Conservation (phyloP, 2,888 invertebrate genomes). For the Ochropacha duplaris region DNA sequence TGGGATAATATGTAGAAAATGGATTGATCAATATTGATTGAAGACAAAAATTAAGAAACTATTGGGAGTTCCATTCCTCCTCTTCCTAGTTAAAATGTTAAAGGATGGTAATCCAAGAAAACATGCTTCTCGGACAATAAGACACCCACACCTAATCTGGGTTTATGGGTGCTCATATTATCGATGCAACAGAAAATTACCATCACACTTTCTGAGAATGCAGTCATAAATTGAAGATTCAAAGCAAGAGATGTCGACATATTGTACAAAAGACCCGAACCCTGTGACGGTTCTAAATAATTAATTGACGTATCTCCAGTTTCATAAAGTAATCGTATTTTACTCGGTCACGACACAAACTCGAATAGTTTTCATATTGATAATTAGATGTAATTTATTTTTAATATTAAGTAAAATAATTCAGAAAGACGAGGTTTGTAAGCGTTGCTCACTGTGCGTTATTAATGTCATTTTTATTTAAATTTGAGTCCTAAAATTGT, state of each 20-base stretch:
- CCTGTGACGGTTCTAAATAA: background rate
- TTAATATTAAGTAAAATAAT: conserved; percentile 30
- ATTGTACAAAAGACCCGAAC: conserved; percentile 22
- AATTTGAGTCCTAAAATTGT: conserved; percentile 30
- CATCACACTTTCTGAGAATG: background rate
- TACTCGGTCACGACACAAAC: conserved; percentile 51
- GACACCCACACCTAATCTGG: background rate
- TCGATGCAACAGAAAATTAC: background rate
- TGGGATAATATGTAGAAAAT: background rate
- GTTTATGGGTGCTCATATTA: background rate
- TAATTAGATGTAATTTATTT: conserved; percentile 43
- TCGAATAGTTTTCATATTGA: conserved; percentile 66
- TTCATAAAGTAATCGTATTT: conserved; percentile 4
- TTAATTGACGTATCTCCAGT: background rate
- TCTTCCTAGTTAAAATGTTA: background rate
- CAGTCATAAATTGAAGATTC: background rate
- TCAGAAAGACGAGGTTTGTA: conserved; percentile 45
- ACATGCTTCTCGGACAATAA: background rate
- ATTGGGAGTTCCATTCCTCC: background rate
- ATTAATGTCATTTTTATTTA: conserved; percentile 20
- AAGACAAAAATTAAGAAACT: background rate
- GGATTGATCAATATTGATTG: background rate
- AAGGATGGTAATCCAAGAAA: background rate
- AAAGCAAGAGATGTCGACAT: conserved; percentile 25
- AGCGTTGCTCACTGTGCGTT: conserved; percentile 50